Conservation (phyloP, 2,888 invertebrate genomes). For the Unio pictorum region DNA sequence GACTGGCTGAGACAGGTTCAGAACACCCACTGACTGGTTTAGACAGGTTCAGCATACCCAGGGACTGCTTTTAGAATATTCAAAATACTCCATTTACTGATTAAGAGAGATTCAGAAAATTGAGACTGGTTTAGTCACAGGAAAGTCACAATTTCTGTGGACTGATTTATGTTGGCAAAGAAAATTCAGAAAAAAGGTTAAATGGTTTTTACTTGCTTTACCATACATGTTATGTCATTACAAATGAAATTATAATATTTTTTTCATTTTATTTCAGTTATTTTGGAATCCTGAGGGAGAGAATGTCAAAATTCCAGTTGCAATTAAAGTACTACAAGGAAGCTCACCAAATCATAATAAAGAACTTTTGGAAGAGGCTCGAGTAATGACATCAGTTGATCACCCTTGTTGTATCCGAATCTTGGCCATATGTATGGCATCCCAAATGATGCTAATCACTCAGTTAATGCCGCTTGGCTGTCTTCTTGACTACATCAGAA, state of each 20-base stretch:
- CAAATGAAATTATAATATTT: not conserved
- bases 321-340: conserved; percentile 93
- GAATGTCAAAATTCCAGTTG: conserved; percentile 84
- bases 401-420: conserved; percentile 95
- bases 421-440: conserved; percentile 95
- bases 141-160: too few species aligned
- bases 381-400: conserved; percentile 97
- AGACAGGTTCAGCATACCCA: too few species aligned
- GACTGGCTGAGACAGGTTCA: too few species aligned
- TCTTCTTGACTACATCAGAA: conserved; percentile 92
- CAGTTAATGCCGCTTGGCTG: conserved; percentile 98
- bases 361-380: conserved; percentile 95
- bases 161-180: too few species aligned
- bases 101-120: too few species aligned
- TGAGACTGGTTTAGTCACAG: too few species aligned
- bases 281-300: conserved; percentile 69
- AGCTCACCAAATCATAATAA: conserved; percentile 84
- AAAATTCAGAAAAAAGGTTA: too few species aligned
- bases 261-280: conserved; percentile 50
- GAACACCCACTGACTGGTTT: too few species aligned
- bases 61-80: too few species aligned
- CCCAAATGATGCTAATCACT: conserved; percentile 97
- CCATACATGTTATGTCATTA: too few species aligned
- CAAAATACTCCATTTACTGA: too few species aligned
- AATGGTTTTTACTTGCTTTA: too few species aligned